Evolutionary conservation across 2,888 invertebrate genomes (phyloP), one percentile per base, ranked within the genome.

Genomic region (Pherbina coryleti): DNA sequence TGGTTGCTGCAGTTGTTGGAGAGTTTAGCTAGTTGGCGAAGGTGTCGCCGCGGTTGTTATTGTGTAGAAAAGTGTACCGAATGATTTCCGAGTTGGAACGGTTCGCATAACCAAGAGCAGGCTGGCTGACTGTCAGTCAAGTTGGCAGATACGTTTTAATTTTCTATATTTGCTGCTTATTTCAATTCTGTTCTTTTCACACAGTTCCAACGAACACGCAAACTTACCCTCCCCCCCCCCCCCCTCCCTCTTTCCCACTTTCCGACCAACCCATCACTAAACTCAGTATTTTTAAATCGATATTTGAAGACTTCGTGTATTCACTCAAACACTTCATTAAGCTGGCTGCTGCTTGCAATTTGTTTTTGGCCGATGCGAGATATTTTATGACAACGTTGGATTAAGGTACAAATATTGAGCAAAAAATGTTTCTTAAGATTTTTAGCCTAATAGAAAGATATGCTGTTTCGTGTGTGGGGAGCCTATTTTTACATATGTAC

Each of bases 321-420:
- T 55, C 44, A 14, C 44, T 44, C 44, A 44, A 69, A 60, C 60
- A 66, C 51, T 55, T 62, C 25, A 66, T 44, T 75, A 64, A 75
- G 71, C 75, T 75, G 78, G 66, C 44, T 70, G 70, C 51, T 70
- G 70, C 37, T 55, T 71, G 78, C 70, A 53, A 75, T 62, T 44
- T 44, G 44, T 44, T 44, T 11, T 44, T 44, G 7, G 44, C 11
- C 44, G 44, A 11, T 44, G 44, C 44, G 11, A 44, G 44, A 11
- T 11, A 11, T 44, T 44, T 44, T 44, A 44, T 11, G 11, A 44
- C 44, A 44, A 11, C 44, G 44, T 44, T 44, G 44, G 11, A 44
- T 44, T 44, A 44, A 11, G 44, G 11, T 11, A 44, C 11, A 11
- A 11, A 14, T 44, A 44, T 44, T 44, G 44, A 44, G 11, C 44